These are phyloP conservation scores for Magallana nippona DNA, from an alignment of 2,888 invertebrate genomes.

Conservation along the genomic window DNA sequence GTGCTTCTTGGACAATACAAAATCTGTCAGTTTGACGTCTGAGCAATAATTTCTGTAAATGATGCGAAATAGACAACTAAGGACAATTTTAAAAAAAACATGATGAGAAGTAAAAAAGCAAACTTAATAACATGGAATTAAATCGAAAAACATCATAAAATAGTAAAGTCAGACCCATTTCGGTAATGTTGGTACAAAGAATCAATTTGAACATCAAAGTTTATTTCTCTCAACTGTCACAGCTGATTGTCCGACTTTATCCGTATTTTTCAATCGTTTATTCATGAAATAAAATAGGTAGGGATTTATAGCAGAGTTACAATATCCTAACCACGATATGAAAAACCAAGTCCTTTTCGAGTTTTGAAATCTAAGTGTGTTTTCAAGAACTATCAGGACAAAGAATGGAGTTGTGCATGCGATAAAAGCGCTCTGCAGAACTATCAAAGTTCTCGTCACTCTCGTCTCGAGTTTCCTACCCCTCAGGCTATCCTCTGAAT, in stretches of 20 bases:
- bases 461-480: conserved; percentile 35
- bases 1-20: too few species aligned
- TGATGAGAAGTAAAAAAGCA: too few species aligned
- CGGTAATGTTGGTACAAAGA: too few species aligned
- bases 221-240: too few species aligned
- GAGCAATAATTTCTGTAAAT: too few species aligned
- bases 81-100: too few species aligned
- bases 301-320: conserved; percentile 48
- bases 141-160: too few species aligned
- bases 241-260: neutral
- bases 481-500: neutral
- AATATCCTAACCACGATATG: conserved; percentile 46
- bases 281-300: conserved; percentile 47
- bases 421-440: conserved; percentile 41
- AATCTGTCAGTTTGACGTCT: too few species aligned
- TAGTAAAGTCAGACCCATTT: too few species aligned
- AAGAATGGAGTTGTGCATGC: conserved; percentile 46
- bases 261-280: neutral
- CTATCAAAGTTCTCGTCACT: conserved; percentile 44
- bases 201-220: too few species aligned
- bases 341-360: neutral
- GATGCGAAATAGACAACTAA: too few species aligned
- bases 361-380: neutral
- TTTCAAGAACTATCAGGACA: conserved; percentile 31
- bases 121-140: too few species aligned